A percentile compares a stretch with the other conserved stretches of the same genome.
phyloP scores from a whole-genome alignment of 2,113 vertebrate species.

The Mola mola region DNA sequence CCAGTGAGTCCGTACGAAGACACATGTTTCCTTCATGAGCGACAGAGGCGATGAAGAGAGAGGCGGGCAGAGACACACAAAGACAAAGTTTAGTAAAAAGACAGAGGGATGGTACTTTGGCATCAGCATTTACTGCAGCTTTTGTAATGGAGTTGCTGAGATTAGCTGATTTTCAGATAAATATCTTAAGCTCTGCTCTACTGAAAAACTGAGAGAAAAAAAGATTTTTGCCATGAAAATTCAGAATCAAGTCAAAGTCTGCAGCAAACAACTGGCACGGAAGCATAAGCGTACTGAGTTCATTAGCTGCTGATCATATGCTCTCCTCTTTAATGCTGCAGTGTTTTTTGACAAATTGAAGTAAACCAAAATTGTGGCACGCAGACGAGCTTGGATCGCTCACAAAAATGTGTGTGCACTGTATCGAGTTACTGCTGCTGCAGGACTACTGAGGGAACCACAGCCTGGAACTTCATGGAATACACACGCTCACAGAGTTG shows the following conservation, averaged over 20 bases:
- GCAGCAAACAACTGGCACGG: too few relatives aligned
- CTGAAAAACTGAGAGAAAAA: too few relatives aligned
- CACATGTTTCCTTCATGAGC: conserved; percentile 68
- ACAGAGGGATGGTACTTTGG: too few relatives aligned
- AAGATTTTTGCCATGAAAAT: too few relatives aligned
- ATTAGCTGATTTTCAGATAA: too few relatives aligned
- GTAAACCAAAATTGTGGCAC: conserved; percentile 63
- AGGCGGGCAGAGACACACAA: too few relatives aligned
- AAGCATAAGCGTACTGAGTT: conserved; percentile 43
- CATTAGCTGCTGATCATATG: conserved; percentile 59
- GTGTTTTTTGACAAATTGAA: conserved; percentile 72
- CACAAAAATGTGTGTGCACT: conserved; percentile 74
- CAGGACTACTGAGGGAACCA: conserved; percentile 72
- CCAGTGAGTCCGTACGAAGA: conserved; percentile 72
- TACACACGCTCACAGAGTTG: conserved; percentile 54
- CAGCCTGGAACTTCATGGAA: conserved; percentile 58
- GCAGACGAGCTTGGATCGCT: conserved; percentile 72
- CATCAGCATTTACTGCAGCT: too few relatives aligned
- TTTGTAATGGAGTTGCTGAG: too few relatives aligned
- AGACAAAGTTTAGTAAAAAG: too few relatives aligned
- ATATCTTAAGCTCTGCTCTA: too few relatives aligned
- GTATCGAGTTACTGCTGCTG: conserved; percentile 74
- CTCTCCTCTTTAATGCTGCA: conserved; percentile 53
- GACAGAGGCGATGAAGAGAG: too few relatives aligned
- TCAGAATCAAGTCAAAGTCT: too few relatives aligned